Evolutionary conservation across 2,797 vertebrate genomes (phyloP).

Genomic region (Aulostomus chinensis): DNA sequence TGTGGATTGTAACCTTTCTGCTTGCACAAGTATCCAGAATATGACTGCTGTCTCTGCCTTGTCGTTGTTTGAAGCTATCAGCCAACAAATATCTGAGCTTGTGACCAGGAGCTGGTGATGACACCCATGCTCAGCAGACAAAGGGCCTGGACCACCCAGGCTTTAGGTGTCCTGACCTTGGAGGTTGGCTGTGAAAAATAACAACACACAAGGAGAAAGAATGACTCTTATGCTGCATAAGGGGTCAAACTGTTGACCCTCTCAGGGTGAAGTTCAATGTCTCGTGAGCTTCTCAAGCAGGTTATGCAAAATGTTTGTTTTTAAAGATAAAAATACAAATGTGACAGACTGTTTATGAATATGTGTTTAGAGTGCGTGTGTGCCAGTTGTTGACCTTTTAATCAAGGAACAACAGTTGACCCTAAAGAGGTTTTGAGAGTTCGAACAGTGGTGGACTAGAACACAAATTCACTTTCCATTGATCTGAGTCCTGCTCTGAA

Average conservation of each 20-base stretch:
- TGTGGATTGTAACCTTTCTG: conserved; percentile 47
- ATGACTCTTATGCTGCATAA: conserved; percentile 57
- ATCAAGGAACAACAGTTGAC: conserved; percentile 19
- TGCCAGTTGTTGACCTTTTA: conserved; percentile 8
- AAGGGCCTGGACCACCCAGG: conserved; percentile 72
- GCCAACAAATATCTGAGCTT: conserved; percentile 66
- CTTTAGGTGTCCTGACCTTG: conserved; percentile 80
- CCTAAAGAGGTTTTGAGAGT: conserved; percentile 20
- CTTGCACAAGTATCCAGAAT: conserved; percentile 60
- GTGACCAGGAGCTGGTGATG: conserved; percentile 61
- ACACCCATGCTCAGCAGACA: conserved; percentile 77
- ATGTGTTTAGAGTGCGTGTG: conserved; percentile 10
- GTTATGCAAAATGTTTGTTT: conserved; percentile 51
- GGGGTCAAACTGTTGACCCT: conserved; percentile 56
- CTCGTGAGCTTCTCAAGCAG: conserved; percentile 25
- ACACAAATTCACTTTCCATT: conserved; percentile 54
- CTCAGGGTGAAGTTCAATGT: conserved; percentile 57
- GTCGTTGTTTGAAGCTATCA: conserved; percentile 78
- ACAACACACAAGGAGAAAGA: conserved; percentile 67
- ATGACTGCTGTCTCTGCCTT: conserved; percentile 55
- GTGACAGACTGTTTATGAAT: conserved; percentile 26
- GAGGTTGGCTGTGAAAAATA: conserved; percentile 71
- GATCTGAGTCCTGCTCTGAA: conserved; percentile 65
- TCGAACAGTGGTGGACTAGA: conserved; percentile 34
- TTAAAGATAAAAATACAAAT: conserved; percentile 35